phyloP scores from a whole-genome alignment of 1,140 invertebrate genomes.

The Lordiphosa collinella region DNA sequence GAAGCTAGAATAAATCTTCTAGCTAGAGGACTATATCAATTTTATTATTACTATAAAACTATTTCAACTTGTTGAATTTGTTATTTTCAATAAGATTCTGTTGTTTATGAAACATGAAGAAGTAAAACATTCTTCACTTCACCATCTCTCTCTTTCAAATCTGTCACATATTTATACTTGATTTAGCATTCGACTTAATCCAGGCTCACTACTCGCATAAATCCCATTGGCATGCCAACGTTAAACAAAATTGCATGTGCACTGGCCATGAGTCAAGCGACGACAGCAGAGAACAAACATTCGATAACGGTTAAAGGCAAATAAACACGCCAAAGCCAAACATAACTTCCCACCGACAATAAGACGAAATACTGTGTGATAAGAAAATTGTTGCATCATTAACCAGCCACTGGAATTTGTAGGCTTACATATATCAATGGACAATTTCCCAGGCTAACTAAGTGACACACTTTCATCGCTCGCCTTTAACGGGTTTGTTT shows the following conservation, averaged over 20 bases:
- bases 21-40: no score
- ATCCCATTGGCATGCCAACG: no score
- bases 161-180: no score
- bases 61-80: no score
- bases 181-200: no score
- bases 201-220: no score
- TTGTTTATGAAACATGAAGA: no score
- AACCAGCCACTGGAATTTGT: slow-evolving; percentile 4
- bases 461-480: slow-evolving; percentile 66
- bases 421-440: slow-evolving; percentile 58
- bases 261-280: slow-evolving; percentile 20
- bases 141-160: no score
- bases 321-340: slow-evolving; percentile 23
- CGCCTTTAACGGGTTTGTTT: slow-evolving; percentile 55
- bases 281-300: slow-evolving; percentile 16
- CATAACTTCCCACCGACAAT: slow-evolving; percentile 1
- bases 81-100: no score
- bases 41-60: no score
- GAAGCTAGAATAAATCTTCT: no score
- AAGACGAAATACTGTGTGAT: slow-evolving; percentile 43
- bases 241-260: slow-evolving; percentile 4
- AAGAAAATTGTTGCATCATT: slow-evolving; percentile 76
- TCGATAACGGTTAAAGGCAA: slow-evolving; percentile 35
- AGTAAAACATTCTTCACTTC: no score
- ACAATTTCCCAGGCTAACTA: slow-evolving; percentile 68